Evolutionary conservation across 2,113 vertebrate genomes (phyloP), one percentile per base, ranked within the genome.

Genomic region (Paradoxurus hermaphroditus): DNA sequence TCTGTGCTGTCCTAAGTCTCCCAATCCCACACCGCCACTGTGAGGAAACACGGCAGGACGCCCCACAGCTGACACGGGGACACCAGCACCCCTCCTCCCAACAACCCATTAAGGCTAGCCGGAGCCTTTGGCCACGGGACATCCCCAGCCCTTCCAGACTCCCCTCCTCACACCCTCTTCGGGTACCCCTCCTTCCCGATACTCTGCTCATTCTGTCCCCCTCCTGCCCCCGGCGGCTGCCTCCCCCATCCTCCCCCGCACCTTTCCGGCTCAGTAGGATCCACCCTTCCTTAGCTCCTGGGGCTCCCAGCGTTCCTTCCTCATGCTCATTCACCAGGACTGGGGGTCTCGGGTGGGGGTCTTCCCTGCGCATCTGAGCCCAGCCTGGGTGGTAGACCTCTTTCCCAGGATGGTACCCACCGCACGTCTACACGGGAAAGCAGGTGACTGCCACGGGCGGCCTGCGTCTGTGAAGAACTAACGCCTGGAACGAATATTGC

Each of bases 391-490:
- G 0, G 0, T 2, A 34, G 39, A 12, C 53, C 11, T 14, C 31
- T 23, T 25, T 53, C 83, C 7, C 3, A 16, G 59, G 41, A 56
- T 5, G 21, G 31, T 4, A 7, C 39, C n/a, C n/a, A 13, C 1
- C 7, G 10, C 46, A 4, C 0, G 4, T 65, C 70, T 16, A 19
- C 27, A 85, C 41, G 21, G 29, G n/a, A 19, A 18, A n/a, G 29
- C 2, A 2, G 0, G 3, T 0, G 59, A 1, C 4, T 5, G 1
- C 27, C 1, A 51, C 29, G 13, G 44, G 56, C 12, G 3, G 31
- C 3, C 1, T 3, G 27, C 5, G 34, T 12, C 25, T 41, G 51
- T 15, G 0, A 36, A 6, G 11, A 89, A 67, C 31, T 2, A 21
- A 49, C 0, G 7, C 21, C 19, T 0, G 11, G 49, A 67, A 31